Base-by-base conservation (phyloP, 2,888 invertebrate genomes). In the Drosophila prostipennis region DNA sequence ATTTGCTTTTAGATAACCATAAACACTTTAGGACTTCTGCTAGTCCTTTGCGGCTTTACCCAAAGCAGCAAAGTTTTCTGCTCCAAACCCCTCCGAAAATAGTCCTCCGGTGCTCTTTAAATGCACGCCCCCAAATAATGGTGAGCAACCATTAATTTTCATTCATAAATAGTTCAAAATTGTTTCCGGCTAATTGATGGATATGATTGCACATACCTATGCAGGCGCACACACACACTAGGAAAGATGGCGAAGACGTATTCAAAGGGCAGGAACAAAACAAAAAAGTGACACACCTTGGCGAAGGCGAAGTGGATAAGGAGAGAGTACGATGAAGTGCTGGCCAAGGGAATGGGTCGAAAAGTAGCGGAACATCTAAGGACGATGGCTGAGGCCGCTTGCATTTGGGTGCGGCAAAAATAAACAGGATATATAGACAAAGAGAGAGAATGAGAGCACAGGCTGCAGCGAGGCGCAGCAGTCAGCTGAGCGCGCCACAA, bases 201-300 rank as follows among this genome's bases (percentile, higher is more conserved):
- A 51, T 54, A 36, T 55, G 42, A 19, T 56, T 69, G 55, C 49
- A 55, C 55, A 65, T 48, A 52, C 26, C 40, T 34, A 34, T 54
- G 55, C 59, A 56, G 39, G 19, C 23, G 56, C 56, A 16, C 56
- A 39, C 42, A 40, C 40, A 40, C 10, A 16, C 16, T 16, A 8
- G 40, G 2, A 16, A 14, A 16, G 34, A 14, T 40, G 40, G 40
- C 16, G 19, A 81, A 70, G 64, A 59, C 39, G 63, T 63, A 61
- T 51, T 60, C 61, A 76, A 83, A 84, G 56, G 52, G 68, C 73
- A 76, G 70, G 82, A 89, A 87, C 87, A 87, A 89, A 85, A 87
- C 88, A 87, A 87, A 85, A 85, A 87, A 89, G 88, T 85, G 89
- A 85, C 89, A 89, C 87, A 85, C 85, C 89, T 85, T 85, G 76